A percentile compares a stretch with the other conserved stretches of the same genome.
Evolutionary conservation across 1,140 invertebrate species (phyloP).

Genomic region (Teleogryllus occipitalis): DNA sequence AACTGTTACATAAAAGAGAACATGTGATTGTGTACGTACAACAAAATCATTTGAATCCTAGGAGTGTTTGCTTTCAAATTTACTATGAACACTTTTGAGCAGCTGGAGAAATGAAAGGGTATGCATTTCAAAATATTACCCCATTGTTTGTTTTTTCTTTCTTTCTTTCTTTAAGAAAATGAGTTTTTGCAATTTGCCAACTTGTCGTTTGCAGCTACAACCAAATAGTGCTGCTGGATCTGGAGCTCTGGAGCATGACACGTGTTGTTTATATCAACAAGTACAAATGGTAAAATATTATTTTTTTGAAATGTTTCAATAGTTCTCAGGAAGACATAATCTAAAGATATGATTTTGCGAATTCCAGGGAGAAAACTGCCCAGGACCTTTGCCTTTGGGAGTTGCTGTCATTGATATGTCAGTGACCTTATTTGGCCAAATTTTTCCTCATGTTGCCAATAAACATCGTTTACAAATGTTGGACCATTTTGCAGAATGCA

Average conservation of each 20-base stretch:
- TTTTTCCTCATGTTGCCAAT: conserved; percentile 88
- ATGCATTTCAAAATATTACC: no score
- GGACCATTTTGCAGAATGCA: conserved; percentile 92
- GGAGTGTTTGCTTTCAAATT: no score
- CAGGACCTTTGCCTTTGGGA: conserved; percentile 87
- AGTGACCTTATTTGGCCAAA: conserved; percentile 83
- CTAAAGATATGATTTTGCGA: conserved; percentile 20
- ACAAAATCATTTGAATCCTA: no score
- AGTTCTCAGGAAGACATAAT: not conserved
- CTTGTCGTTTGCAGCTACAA: conserved; percentile 53
- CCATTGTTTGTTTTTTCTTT: no score
- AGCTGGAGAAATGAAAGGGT: no score
- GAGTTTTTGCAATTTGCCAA: no score
- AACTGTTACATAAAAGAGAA: no score
- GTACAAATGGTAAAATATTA: conserved; percentile 45
- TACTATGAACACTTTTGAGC: no score
- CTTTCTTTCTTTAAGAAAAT: no score
- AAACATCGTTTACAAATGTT: conserved; percentile 95
- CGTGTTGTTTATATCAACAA: conserved; percentile 77
- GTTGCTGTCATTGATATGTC: conserved; percentile 94
- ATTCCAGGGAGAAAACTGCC: conserved; percentile 49
- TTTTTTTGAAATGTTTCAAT: not conserved
- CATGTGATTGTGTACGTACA: no score
- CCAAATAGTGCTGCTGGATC: conserved; percentile 89
- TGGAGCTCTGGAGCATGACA: conserved; percentile 91